Conservation (phyloP, 2,888 invertebrate genomes). For the Zygothrica quintamaculata region DNA sequence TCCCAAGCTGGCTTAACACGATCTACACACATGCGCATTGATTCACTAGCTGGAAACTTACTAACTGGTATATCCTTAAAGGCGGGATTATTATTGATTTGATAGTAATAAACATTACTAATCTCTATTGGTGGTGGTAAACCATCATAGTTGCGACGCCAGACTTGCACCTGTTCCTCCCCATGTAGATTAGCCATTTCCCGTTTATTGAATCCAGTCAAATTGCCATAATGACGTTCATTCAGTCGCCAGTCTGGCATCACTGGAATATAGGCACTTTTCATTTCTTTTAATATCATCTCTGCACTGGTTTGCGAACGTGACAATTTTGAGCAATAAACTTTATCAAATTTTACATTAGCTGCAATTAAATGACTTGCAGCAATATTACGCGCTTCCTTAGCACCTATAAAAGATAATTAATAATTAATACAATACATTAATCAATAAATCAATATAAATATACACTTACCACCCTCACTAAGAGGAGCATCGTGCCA, state of each 20-base stretch:
- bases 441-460: too few relatives aligned
- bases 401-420: conserved; percentile 65
- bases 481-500: conserved; percentile 90
- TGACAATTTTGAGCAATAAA: conserved; percentile 92
- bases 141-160: conserved; percentile 93
- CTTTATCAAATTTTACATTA: conserved; percentile 90
- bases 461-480: conserved; percentile 87
- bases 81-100: conserved; percentile 90
- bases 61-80: conserved; percentile 89
- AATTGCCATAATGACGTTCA: conserved; percentile 94
- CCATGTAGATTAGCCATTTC: conserved; percentile 94
- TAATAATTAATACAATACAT: too few relatives aligned
- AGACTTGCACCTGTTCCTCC: conserved; percentile 93
- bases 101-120: conserved; percentile 90
- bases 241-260: conserved; percentile 93
- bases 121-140: conserved; percentile 93
- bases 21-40: conserved; percentile 91
- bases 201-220: conserved; percentile 93
- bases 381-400: conserved; percentile 81
- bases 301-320: conserved; percentile 91
- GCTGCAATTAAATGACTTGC: conserved; percentile 90
- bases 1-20: conserved; percentile 93
- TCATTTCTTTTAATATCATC: conserved; percentile 88
- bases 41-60: conserved; percentile 93
- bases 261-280: conserved; percentile 88